Percentiles rank a stretch among this genome's conserved stretches.
These are phyloP conservation scores for Alitta virens DNA, from an alignment of 2,888 invertebrate genomes.

Conservation along the genomic window DNA sequence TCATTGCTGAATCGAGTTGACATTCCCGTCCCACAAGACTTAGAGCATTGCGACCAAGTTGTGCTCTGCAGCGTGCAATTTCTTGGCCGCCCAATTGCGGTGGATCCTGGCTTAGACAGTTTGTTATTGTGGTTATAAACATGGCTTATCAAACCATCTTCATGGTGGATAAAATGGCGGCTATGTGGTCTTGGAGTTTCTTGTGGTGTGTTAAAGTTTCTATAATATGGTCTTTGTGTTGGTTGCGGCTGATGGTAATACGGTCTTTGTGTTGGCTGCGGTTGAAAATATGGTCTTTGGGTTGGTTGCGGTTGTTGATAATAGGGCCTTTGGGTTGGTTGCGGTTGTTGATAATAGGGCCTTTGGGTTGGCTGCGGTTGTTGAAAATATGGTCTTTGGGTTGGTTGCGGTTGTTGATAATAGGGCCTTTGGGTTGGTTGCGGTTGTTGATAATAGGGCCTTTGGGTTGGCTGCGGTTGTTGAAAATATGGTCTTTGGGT, in stretches of 20 bases:
- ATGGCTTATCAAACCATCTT: no score
- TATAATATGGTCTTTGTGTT: no score
- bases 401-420: not conserved
- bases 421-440: not conserved
- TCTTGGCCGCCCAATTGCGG: no score
- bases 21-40: constrained; percentile 43
- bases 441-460: not conserved
- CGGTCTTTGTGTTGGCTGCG: not conserved
- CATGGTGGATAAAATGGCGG: no score
- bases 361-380: no score
- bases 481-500: not conserved
- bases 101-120: no score
- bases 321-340: not conserved
- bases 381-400: not conserved
- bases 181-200: no score
- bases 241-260: not conserved
- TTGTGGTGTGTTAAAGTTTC: no score
- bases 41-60: constrained; percentile 46
- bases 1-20: constrained; percentile 39
- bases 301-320: constrained; percentile 1
- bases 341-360: no score
- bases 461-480: not conserved
- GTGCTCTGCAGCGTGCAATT: constrained; percentile 14
- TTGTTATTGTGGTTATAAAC: no score
- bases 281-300: not conserved